Percentiles rank a stretch among this genome's conserved stretches.
Evolutionary conservation across 92 coral and sea anemone species (phyloP).

Genomic region (Ricordea florida): DNA sequence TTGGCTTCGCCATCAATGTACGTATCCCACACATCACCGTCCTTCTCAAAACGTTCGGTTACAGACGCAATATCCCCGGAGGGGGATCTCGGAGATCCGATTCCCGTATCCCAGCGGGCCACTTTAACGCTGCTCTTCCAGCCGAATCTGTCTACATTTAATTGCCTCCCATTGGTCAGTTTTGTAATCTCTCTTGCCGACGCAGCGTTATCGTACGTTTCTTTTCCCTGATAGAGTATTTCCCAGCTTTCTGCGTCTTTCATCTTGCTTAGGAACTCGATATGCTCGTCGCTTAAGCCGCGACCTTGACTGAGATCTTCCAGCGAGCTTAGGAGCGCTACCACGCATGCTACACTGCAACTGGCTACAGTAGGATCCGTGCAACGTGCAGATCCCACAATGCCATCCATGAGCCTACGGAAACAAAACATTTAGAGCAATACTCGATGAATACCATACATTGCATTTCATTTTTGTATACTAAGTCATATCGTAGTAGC

Average conservation of each 20-base stretch:
- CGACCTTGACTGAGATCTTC: slow-evolving; percentile 98
- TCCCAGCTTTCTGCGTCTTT: slow-evolving; percentile 93
- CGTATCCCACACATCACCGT: slow-evolving; percentile 78
- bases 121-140: slow-evolving; percentile 48
- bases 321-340: slow-evolving; percentile 92
- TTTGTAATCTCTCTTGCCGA: slow-evolving; percentile 87
- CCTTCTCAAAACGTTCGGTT: slow-evolving; percentile 79
- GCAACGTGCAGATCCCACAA: slow-evolving; percentile 95
- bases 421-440: background rate
- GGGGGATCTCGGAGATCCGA: slow-evolving; percentile 60
- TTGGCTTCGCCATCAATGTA: slow-evolving; percentile 58
- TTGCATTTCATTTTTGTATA: no score
- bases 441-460: no score
- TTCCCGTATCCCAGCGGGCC: slow-evolving; percentile 72
- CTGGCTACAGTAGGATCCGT: slow-evolving; percentile 92
- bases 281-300: slow-evolving; percentile 91
- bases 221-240: slow-evolving; percentile 56
- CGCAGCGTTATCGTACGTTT: slow-evolving; percentile 81
- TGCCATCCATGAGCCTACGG: slow-evolving; percentile 89
- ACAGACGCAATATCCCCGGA: slow-evolving; percentile 88
- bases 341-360: slow-evolving; percentile 99
- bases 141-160: slow-evolving; percentile 52
- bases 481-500: no score
- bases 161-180: slow-evolving; percentile 70
- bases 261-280: slow-evolving; percentile 87